Conservation (phyloP, 2,888 invertebrate species). For the Erebia epiphron region DNA sequence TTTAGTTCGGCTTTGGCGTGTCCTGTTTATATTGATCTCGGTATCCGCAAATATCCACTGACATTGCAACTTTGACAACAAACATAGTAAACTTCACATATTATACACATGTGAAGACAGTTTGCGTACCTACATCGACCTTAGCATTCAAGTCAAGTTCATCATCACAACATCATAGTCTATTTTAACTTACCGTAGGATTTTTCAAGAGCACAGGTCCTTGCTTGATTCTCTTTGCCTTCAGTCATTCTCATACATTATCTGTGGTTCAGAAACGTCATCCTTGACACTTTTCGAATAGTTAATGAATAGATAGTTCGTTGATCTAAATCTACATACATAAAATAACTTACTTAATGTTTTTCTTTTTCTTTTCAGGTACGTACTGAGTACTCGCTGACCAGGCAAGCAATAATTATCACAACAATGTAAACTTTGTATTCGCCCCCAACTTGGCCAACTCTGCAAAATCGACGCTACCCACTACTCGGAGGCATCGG, state of each 20-base stretch:
- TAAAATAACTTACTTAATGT: not conserved
- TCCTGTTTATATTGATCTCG: slow-evolving; percentile 40
- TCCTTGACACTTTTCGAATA: not conserved
- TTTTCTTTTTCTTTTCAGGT: slow-evolving; percentile 10
- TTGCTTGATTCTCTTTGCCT: not conserved
- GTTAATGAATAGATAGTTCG: not conserved
- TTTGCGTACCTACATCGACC: not conserved
- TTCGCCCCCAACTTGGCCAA: slow-evolving; percentile 40
- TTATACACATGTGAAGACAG: slow-evolving; percentile 11
- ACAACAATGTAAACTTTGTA: slow-evolving; percentile 41
- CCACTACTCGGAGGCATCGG: slow-evolving; percentile 42
- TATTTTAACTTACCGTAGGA: not conserved
- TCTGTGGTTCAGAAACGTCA: not conserved
- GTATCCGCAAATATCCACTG: slow-evolving; percentile 37
- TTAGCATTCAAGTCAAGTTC: not conserved
- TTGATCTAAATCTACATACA: not conserved
- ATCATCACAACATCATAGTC: not conserved
- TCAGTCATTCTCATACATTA: not conserved
- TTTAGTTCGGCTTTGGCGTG: slow-evolving; percentile 35
- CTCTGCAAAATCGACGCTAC: slow-evolving; percentile 59
- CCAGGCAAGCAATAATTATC: slow-evolving; percentile 17
- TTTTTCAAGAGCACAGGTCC: not conserved
- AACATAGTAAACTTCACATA: slow-evolving; percentile 22
- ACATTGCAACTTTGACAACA: slow-evolving; percentile 32
- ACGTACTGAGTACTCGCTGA: not conserved